Percentiles rank a stretch among this genome's conserved stretches.
phyloP scores from a whole-genome alignment of 2,888 invertebrate species.

The Patella ulyssiponensis region DNA sequence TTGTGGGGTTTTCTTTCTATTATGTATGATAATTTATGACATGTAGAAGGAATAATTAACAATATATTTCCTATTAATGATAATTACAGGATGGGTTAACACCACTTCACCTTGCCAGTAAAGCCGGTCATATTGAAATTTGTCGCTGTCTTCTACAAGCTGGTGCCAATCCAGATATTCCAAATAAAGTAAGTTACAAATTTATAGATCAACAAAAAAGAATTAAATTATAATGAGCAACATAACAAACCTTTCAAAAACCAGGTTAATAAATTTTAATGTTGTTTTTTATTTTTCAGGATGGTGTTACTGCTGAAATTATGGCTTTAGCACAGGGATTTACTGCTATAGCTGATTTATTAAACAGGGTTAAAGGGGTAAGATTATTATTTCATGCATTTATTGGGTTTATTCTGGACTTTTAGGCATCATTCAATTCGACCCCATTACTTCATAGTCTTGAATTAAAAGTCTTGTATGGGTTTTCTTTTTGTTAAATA shows the following conservation, averaged over 20 bases:
- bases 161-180: constrained; percentile 80
- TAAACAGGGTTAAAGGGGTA: constrained; percentile 79
- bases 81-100: constrained; percentile 65
- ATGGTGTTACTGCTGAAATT: constrained; percentile 83
- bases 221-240: neutral
- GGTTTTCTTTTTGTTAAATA: neutral
- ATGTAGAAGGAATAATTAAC: no score
- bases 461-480: neutral
- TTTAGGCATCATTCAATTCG: no score
- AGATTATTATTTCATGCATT: constrained; percentile 56
- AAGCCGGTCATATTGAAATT: constrained; percentile 81
- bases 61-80: neutral
- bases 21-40: neutral
- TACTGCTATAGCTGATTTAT: constrained; percentile 79
- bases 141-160: constrained; percentile 81
- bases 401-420: no score
- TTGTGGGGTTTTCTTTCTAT: neutral
- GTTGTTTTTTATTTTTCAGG: constrained; percentile 62
- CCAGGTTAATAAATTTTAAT: neutral
- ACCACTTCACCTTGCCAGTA: constrained; percentile 82
- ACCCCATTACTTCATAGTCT: no score
- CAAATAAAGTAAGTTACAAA: constrained; percentile 74
- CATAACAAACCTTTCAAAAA: neutral
- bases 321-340: constrained; percentile 84
- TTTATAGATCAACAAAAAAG: neutral